phyloP scores from a whole-genome alignment of 2,113 vertebrate genomes.

The Nesoenas mayeri region DNA sequence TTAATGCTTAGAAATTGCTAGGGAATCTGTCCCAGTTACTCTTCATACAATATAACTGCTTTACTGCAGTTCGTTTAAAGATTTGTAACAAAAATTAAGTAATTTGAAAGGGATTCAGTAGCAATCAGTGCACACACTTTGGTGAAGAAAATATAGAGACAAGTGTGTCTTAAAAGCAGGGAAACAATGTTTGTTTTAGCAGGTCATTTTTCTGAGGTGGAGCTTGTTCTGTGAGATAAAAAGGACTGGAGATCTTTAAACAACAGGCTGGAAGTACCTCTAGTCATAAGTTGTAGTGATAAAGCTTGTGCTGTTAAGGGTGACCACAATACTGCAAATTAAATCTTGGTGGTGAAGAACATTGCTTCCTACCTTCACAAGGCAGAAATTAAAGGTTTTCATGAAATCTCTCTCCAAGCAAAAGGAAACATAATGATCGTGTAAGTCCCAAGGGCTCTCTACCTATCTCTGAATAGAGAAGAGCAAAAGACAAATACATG shows the following conservation, averaged over 20 bases:
- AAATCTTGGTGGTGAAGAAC: conserved; percentile 22
- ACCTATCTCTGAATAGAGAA: not conserved
- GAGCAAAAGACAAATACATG: conserved; percentile 23
- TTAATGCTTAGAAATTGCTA: not conserved
- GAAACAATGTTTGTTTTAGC: not conserved
- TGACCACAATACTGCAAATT: conserved; percentile 39
- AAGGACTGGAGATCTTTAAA: not conserved
- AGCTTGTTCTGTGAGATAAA: not conserved
- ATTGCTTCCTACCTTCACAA: not conserved
- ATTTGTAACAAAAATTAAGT: not conserved
- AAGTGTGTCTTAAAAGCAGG: not conserved
- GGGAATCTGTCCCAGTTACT: not conserved
- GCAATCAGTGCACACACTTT: not conserved
- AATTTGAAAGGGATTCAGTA: not conserved
- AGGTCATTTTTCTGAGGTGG: not conserved
- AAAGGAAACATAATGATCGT: conserved; percentile 8
- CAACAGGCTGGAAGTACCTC: not conserved
- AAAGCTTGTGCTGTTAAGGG: conserved; percentile 13
- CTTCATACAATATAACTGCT: not conserved
- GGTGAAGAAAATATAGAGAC: not conserved
- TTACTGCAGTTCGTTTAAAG: not conserved
- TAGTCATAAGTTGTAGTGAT: not conserved
- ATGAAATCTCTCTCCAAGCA: conserved; percentile 9
- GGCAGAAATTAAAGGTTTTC: conserved; percentile 39
- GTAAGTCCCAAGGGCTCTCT: conserved; percentile 24